phyloP scores from a whole-genome alignment of 2,888 invertebrate species.

The Thera britannica region DNA sequence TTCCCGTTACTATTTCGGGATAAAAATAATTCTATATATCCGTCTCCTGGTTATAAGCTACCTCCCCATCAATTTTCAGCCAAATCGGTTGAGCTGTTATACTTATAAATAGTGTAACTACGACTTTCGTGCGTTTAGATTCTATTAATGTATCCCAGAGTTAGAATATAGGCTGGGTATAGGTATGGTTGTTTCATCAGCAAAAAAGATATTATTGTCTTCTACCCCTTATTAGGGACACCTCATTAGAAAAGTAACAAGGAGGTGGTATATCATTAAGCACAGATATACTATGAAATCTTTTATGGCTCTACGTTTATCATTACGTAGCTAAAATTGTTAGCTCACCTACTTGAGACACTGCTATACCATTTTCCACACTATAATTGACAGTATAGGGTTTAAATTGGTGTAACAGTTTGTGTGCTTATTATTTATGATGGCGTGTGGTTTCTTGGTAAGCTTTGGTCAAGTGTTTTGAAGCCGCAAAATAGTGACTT shows the following conservation, averaged over 20 bases:
- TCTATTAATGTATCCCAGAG: too few species aligned
- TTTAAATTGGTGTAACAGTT: constrained; percentile 3
- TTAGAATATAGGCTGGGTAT: too few species aligned
- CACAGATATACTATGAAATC: constrained; percentile 15
- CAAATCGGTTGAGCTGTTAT: too few species aligned
- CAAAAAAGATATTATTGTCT: neutral
- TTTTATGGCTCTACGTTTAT: constrained; percentile 16
- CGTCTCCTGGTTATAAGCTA: too few species aligned
- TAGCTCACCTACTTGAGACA: constrained; percentile 21
- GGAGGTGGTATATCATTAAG: constrained; percentile 25
- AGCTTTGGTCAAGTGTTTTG: constrained; percentile 15
- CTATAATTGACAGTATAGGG: constrained; percentile 1
- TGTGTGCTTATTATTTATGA: constrained; percentile 15
- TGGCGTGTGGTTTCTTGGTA: constrained; percentile 18
- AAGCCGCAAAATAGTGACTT: constrained; percentile 19
- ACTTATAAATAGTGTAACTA: too few species aligned
- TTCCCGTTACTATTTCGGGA: too few species aligned
- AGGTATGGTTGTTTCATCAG: too few species aligned
- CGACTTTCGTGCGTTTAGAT: too few species aligned
- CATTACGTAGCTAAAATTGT: constrained; percentile 19
- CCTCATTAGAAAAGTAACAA: constrained; percentile 24
- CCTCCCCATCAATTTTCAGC: too few species aligned
- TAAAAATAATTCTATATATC: too few species aligned
- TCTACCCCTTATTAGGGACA: constrained; percentile 6
- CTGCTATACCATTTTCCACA: constrained; percentile 8